Conservation (phyloP, 2,113 vertebrate genomes). For the Oreochromis niloticus region DNA sequence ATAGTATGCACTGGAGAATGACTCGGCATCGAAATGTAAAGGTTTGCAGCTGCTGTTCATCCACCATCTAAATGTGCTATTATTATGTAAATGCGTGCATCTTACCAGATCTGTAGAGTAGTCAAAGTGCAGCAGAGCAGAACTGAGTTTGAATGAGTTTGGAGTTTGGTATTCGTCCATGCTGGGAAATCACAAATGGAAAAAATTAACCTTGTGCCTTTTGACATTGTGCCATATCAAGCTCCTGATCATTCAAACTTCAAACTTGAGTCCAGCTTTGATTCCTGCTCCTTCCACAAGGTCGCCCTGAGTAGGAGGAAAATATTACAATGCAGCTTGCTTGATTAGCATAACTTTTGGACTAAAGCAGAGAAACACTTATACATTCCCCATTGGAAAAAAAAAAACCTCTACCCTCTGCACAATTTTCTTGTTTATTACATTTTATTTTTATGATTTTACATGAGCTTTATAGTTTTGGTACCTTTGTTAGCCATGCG, state of each 20-base stretch:
- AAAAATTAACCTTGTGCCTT: neutral
- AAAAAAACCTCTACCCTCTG: neutral
- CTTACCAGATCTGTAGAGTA: neutral
- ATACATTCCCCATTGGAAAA: neutral
- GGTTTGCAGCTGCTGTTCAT: neutral
- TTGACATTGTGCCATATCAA: neutral
- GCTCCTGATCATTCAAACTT: neutral
- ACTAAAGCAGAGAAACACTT: neutral
- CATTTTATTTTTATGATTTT: neutral
- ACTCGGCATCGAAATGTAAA: neutral
- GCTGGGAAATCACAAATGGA: neutral
- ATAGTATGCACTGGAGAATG: neutral
- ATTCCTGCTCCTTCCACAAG: neutral
- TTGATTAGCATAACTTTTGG: neutral
- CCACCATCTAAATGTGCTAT: neutral
- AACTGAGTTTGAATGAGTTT: neutral
- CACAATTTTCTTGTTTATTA: neutral
- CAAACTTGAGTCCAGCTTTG: neutral
- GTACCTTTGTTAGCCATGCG: neutral
- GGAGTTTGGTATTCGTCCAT: neutral
- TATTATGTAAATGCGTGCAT: neutral
- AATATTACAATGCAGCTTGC: neutral
- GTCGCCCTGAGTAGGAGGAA: neutral
- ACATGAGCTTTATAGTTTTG: neutral
- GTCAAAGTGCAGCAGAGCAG: neutral